Evolutionary conservation across 2,797 vertebrate genomes (phyloP).

Genomic region (Chrysocyon brachyurus): DNA sequence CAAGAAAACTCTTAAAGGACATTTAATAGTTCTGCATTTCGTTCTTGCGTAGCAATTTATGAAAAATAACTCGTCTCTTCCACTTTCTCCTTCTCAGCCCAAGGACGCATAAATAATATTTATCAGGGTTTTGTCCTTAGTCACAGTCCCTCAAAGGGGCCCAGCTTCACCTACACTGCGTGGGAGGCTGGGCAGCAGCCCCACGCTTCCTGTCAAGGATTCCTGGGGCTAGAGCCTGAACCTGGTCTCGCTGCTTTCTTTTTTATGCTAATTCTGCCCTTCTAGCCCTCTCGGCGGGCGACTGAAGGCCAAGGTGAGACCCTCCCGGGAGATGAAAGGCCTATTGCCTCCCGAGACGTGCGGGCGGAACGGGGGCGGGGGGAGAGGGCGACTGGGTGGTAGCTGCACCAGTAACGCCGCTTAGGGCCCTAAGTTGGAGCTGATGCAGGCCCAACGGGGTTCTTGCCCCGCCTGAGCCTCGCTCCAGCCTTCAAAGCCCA

Average conservation of each 20-base stretch:
- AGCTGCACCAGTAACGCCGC: neutral
- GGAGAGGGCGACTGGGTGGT: constrained; percentile 17
- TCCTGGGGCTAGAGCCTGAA: constrained; percentile 4
- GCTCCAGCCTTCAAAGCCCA: constrained; percentile 37
- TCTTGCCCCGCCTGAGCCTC: neutral
- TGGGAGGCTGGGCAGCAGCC: constrained; percentile 70
- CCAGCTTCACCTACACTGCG: constrained; percentile 74
- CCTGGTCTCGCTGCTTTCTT: constrained; percentile 25
- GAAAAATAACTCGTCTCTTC: constrained; percentile 53
- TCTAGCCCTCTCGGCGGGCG: neutral
- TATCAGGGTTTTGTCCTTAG: constrained; percentile 74
- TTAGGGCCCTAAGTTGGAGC: constrained; percentile 58
- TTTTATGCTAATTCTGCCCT: constrained; percentile 49
- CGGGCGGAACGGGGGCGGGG: neutral
- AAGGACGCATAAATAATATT: constrained; percentile 67
- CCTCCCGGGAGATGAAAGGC: constrained; percentile 72
- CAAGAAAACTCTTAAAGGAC: constrained; percentile 49
- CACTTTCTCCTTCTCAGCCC: neutral
- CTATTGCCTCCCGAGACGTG: neutral
- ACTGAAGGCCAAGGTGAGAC: constrained; percentile 81
- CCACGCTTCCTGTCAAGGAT: constrained; percentile 72
- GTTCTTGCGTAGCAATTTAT: constrained; percentile 4
- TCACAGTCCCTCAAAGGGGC: constrained; percentile 75
- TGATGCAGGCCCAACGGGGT: constrained; percentile 71
- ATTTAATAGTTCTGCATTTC: constrained; percentile 31